A percentile compares a stretch with the other conserved stretches of the same genome.
Conservation (phyloP, 1,140 invertebrate genomes). For the Coboldia fuscipes region DNA sequence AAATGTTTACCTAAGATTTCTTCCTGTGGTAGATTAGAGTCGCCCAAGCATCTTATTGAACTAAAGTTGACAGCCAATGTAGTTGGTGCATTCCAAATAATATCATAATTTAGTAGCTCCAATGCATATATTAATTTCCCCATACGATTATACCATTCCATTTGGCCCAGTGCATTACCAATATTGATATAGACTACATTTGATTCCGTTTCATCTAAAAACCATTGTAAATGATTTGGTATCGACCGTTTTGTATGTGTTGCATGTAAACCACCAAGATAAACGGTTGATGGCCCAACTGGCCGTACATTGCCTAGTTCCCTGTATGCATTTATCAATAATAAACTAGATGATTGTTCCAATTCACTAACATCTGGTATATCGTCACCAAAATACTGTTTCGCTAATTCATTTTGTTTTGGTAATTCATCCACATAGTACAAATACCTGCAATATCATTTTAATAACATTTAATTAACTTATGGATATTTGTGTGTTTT, state of each 20-base stretch:
- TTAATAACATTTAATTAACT: too few species aligned
- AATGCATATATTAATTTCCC: slow-evolving; percentile 1
- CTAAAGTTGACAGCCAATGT: neutral
- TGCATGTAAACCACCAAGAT: slow-evolving; percentile 25
- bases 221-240: neutral
- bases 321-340: slow-evolving; percentile 27
- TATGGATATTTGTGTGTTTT: too few species aligned
- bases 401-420: slow-evolving; percentile 13
- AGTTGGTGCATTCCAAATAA: slow-evolving; percentile 1
- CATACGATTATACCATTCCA: slow-evolving; percentile 1
- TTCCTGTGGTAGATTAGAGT: slow-evolving; percentile 6
- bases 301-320: slow-evolving; percentile 22
- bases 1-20: slow-evolving; percentile 9
- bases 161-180: neutral
- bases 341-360: slow-evolving; percentile 23
- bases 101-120: slow-evolving; percentile 1
- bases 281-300: slow-evolving; percentile 22
- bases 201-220: slow-evolving; percentile 7
- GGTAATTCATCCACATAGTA: slow-evolving; percentile 8
- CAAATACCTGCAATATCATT: slow-evolving; percentile 6
- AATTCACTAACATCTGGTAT: slow-evolving; percentile 20
- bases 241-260: slow-evolving; percentile 7
- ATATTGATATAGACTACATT: slow-evolving; percentile 7
- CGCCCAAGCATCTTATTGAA: neutral
- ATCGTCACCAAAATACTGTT: slow-evolving; percentile 19